Evolutionary conservation across 2,113 vertebrate genomes (phyloP), one percentile per base, ranked within the genome.

Genomic region (Acrocephalus kingi): DNA sequence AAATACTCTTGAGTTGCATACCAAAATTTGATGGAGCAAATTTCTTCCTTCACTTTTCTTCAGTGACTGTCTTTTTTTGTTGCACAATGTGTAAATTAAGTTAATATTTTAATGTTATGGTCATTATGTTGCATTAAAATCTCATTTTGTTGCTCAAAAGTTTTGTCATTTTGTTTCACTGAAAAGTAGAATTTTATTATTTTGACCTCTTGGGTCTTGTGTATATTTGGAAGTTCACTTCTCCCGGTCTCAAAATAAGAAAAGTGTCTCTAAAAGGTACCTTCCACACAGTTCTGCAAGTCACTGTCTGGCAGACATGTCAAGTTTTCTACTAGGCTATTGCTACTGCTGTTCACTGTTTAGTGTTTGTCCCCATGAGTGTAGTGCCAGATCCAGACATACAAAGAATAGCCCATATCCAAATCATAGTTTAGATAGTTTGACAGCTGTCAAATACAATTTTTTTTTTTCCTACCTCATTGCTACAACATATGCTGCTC

Each of bases 401-500:
- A 79, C 8, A 84, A 82, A 84, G 73, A 89, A 71, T 91, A 89
- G 71, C 54, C 79, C 55, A 49, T 80, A 76, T 84, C 64, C 78
- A 94, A 59, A 76, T 92, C 62, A 49, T 90, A 83, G 85, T 79
- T 93, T 87, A 85, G 80, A 89, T 93, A 92, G 86, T 82, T 90
- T 93, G 96, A 94, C 93, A 92, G 93, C 94, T 96, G 94, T 95
- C 96, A 96, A 90, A 75, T 88, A 88, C 58, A 86, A 73, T 88
- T 78, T 35, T 58, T 80, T 80, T 88, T 87, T 81, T 14, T 2
- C 37, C 37, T 89, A 82, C 66, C 82, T 87, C 87, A 55, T 4
- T 82, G 52, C 82, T 92, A 13, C 58, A 90, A 46, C 49, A 48
- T 79, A 90, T 79, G 52, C 66, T 92, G 33, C 74, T 95, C 82